A percentile compares a stretch with the other conserved stretches of the same genome.
Conservation (phyloP, 1,140 invertebrate genomes). For the Himalopsyche phryganea region DNA sequence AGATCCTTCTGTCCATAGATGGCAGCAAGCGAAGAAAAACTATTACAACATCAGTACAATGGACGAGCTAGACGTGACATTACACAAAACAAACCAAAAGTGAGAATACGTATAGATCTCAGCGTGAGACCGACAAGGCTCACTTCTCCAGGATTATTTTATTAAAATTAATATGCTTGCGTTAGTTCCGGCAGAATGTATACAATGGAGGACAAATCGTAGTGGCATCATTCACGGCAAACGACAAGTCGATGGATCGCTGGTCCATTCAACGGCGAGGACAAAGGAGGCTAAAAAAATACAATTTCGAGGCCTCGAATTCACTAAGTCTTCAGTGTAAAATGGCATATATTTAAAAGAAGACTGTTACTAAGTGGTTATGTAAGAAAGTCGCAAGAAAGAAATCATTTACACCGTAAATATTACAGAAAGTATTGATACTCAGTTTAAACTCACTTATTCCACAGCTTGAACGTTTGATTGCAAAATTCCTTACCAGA, state of each 20-base stretch:
- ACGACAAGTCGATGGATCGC: slow-evolving; percentile 4
- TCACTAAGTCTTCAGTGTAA: too few relatives aligned
- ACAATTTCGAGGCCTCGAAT: too few relatives aligned
- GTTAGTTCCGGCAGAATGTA: slow-evolving; percentile 17
- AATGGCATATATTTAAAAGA: too few relatives aligned
- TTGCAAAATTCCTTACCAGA: too few relatives aligned
- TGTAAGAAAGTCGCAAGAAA: too few relatives aligned
- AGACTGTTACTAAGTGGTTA: too few relatives aligned
- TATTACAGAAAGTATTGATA: too few relatives aligned
- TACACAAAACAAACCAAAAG: slow-evolving; percentile 1
- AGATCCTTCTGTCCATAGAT: too few relatives aligned
- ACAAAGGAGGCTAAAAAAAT: neutral
- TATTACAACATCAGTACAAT: neutral
- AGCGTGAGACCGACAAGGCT: too few relatives aligned
- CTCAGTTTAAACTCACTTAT: too few relatives aligned
- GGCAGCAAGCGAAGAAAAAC: neutral
- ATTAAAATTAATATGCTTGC: slow-evolving; percentile 17
- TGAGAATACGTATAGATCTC: neutral
- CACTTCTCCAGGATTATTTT: neutral
- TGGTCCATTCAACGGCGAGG: neutral
- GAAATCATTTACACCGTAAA: too few relatives aligned
- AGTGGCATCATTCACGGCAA: slow-evolving; percentile 12
- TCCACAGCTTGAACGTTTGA: too few relatives aligned
- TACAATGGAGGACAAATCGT: neutral
- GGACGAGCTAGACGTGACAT: slow-evolving; percentile 1